Evolutionary conservation across 2,113 vertebrate species (phyloP).

Genomic region (Scatophagus argus): DNA sequence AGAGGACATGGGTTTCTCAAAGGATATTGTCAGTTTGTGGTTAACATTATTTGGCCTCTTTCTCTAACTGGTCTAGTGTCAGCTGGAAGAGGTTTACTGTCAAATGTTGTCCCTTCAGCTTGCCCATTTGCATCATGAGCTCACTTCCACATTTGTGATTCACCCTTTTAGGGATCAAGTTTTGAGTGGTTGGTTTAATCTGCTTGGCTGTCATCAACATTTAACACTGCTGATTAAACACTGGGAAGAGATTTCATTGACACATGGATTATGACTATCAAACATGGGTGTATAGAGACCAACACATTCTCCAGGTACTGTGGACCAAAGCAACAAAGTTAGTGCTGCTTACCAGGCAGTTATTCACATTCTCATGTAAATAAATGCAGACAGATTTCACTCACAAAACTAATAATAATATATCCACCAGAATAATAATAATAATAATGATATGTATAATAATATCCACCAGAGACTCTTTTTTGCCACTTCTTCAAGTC

Average conservation of each 20-base stretch:
- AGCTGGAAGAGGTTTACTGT: background rate
- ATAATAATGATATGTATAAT: too few species aligned
- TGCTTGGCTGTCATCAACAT: background rate
- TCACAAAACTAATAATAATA: too few species aligned
- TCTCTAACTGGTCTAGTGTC: background rate
- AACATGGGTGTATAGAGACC: background rate
- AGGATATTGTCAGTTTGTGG: background rate
- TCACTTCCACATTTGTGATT: background rate
- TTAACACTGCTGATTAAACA: background rate
- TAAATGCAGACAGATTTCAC: background rate
- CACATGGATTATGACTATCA: background rate
- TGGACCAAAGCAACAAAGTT: background rate
- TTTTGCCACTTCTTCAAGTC: too few species aligned
- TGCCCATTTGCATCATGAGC: too few species aligned
- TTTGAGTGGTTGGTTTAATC: too few species aligned
- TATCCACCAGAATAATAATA: too few species aligned
- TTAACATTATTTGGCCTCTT: background rate
- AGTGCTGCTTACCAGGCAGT: background rate
- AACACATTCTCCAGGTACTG: background rate
- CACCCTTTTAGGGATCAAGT: background rate
- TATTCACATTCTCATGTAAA: background rate
- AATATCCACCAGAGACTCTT: background rate
- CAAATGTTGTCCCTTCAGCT: background rate
- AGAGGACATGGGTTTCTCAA: background rate
- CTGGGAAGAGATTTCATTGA: background rate